These are phyloP conservation scores for Hippopotamus amphibius DNA, from an alignment of 2,113 vertebrate species.

Conservation along the genomic window DNA sequence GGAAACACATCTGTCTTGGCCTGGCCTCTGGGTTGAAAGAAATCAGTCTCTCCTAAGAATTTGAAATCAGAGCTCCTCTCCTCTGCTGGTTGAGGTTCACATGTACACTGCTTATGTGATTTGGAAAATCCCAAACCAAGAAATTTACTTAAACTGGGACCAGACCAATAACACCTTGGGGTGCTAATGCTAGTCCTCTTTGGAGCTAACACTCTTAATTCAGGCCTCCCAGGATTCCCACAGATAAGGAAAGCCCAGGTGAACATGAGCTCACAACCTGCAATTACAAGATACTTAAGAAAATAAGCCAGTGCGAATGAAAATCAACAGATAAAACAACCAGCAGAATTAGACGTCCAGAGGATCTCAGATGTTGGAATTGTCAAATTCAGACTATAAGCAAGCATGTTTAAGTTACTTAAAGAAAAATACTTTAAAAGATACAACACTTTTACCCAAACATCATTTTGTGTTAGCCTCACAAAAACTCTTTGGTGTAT, in stretches of 20 bases:
- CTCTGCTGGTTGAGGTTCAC: not conserved
- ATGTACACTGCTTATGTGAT: not conserved
- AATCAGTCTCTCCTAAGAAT: not conserved
- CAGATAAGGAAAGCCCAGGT: not conserved
- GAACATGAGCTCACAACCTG: not conserved
- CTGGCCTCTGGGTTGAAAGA: not conserved
- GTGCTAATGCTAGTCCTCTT: not conserved
- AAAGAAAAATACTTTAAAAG: slow-evolving; percentile 5
- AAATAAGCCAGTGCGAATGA: not conserved
- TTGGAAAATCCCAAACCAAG: not conserved
- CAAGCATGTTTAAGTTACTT: not conserved
- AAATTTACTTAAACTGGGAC: not conserved
- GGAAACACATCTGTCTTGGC: not conserved
- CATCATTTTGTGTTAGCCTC: not conserved
- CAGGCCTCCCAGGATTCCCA: not conserved
- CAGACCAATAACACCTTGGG: not conserved
- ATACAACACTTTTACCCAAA: not conserved
- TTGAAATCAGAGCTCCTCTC: not conserved
- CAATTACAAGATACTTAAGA: not conserved
- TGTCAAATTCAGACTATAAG: not conserved
- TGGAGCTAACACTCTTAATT: not conserved
- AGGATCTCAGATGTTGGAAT: not conserved
- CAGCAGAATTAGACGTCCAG: not conserved
- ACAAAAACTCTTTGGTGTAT: not conserved
- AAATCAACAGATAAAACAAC: not conserved